Conservation (phyloP, 1,140 invertebrate genomes). For the Solenopsis fugax region DNA sequence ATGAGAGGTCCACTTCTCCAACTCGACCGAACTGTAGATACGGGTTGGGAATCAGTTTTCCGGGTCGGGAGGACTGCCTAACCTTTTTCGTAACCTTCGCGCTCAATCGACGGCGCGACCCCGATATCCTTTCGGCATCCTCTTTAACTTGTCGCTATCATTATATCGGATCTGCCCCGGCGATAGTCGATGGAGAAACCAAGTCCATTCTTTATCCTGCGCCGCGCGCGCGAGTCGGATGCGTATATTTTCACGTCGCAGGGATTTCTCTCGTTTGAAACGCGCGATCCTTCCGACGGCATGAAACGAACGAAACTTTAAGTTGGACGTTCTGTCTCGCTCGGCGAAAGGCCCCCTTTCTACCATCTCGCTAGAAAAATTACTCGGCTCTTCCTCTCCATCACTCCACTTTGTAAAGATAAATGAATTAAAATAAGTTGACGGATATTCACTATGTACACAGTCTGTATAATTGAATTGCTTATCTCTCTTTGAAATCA, state of each 20-base stretch:
- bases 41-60: slow-evolving; percentile 65
- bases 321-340: slow-evolving; percentile 14
- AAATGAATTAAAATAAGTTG: slow-evolving; percentile 22
- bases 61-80: slow-evolving; percentile 5
- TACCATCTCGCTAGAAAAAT: slow-evolving; percentile 31
- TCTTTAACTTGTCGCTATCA: slow-evolving; percentile 72
- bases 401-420: neutral
- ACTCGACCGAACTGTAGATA: slow-evolving; percentile 44
- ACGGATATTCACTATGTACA: slow-evolving; percentile 5
- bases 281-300: neutral
- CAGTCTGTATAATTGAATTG: slow-evolving; percentile 21
- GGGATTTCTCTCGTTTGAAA: slow-evolving; percentile 32
- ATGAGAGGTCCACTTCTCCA: slow-evolving; percentile 61
- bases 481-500: slow-evolving; percentile 13
- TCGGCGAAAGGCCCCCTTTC: neutral
- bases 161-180: slow-evolving; percentile 47
- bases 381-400: neutral
- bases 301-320: slow-evolving; percentile 21
- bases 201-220: slow-evolving; percentile 64
- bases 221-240: slow-evolving; percentile 6
- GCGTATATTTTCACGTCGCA: slow-evolving; percentile 36
- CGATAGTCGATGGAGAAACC: slow-evolving; percentile 27
- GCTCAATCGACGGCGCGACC: slow-evolving; percentile 67
- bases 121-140: slow-evolving; percentile 67
- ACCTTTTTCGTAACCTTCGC: slow-evolving; percentile 49